Evolutionary conservation across 2,797 vertebrate species (phyloP).

Genomic region (Onychomys torridus): DNA sequence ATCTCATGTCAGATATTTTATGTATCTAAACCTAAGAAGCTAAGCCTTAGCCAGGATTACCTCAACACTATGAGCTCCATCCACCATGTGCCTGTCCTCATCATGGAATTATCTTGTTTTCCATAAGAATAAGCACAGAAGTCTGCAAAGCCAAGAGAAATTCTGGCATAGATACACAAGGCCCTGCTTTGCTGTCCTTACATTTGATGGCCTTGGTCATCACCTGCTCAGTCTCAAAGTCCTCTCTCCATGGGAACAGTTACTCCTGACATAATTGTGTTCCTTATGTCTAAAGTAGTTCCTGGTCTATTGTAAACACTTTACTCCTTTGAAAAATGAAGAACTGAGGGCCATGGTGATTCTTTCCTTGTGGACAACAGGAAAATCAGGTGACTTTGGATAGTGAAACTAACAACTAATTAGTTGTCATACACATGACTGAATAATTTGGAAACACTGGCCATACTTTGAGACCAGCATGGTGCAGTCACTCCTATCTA

Average conservation of each 20-base stretch:
- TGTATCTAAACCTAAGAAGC: not conserved
- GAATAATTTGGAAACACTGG: conserved; percentile 68
- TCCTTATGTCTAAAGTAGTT: not conserved
- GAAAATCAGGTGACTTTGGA: conserved; percentile 76
- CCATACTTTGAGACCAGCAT: not conserved
- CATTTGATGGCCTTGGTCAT: not conserved
- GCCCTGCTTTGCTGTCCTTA: not conserved
- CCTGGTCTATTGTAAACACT: not conserved
- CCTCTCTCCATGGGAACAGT: not conserved
- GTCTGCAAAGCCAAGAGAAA: not conserved
- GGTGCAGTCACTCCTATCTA: conserved; percentile 23
- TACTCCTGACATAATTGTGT: not conserved
- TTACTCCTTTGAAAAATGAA: not conserved
- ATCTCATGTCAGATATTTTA: conserved; percentile 37
- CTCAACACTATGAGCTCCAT: not conserved
- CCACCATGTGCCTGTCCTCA: not conserved
- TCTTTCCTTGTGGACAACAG: conserved; percentile 44
- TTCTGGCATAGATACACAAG: not conserved
- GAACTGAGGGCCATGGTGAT: not conserved
- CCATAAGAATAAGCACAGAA: not conserved
- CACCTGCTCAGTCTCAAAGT: not conserved
- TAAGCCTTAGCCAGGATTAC: not conserved
- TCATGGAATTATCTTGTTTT: not conserved
- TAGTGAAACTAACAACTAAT: conserved; percentile 29
- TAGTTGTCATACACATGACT: conserved; percentile 62